Base-by-base conservation (phyloP, 1,140 invertebrate species). In the Metaphire vulgaris region DNA sequence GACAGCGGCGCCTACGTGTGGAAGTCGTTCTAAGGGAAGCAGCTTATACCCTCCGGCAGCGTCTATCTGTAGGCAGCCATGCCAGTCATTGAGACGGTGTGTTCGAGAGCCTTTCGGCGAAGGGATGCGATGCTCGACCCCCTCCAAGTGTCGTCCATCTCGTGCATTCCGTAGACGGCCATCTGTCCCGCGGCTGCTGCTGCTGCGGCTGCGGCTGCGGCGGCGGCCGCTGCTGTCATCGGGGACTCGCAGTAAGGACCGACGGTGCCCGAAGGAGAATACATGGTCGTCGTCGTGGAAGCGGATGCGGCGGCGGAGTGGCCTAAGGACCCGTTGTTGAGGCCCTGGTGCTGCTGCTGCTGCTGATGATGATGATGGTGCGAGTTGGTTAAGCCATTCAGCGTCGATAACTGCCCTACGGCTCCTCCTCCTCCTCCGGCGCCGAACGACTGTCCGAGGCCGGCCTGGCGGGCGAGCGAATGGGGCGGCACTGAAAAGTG, bases 261-360 rank as follows among this genome's bases (percentile, higher is more conserved):
- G 29, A 29, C 34, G 33, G 41, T 12, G 6, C 6, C 41, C 41
- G 69, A 32, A 6, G 69, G 32, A 16, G 72, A n/a, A 26, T 73
- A 73, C 72, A 73, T 73, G 29, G 66, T 26, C 21, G 30, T 69
- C 65, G 1, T 69, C 15, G 34, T 32, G 41, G 41, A 41, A 74
- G 34, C 73, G n/a, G 14, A 26, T n/a, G 2, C n/a, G 32, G 21
- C 15, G 32, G 33, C 30, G 31, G 29, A 64, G 32, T 33, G 32
- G 56, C 30, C 33, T 26, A 34, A 26, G 56, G 76, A 64, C 75
- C 33, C 80, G 82, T 87, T 87, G 76, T 86, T 91, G 96, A 94
- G 76, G 94, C 91, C 79, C 99, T 98, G 85, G 97, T 97, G 83
- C 92, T 98, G 88, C 97, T n/a, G n/a, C n/a, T n/a, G n/a, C n/a